Base-by-base conservation (phyloP, 2,113 vertebrate genomes). In the Columbina picui region DNA sequence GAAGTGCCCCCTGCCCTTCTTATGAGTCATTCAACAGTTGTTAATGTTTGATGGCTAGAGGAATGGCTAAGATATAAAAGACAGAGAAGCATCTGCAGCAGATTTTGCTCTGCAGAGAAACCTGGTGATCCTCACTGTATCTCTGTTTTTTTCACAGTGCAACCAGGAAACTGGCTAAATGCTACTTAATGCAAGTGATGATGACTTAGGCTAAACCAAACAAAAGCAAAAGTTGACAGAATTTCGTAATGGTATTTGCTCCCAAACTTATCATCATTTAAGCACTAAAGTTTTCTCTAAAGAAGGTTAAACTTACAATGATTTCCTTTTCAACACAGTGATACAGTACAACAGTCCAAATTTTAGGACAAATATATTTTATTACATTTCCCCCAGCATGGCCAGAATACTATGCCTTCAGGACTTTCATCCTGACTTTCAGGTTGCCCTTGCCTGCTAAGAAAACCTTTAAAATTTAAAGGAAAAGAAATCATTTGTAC, bases 381-480 rank as follows among this genome's bases (percentile, higher is more conserved):
- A 60, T 79, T 76, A 57, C 2, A 1, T 65, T 90, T 87, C 13
- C n/a, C 12, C 22, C 27, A 53, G 21, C 18, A 65, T 53, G 32
- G 7, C 47, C 53, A 83, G 61, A 78, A 45, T 36, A 76, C 7
- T 21, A 36, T 43, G 18, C 78, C 68, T 88, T 93, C 67, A 75
- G 55, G 71, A 89, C 36, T 77, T 86, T 69, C 52, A 53, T 36
- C 36, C 21, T 74, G 80, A 85, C 93, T 94, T 97, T 93, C 60
- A 90, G 80, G 36, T 79, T 97, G 74, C 70, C 90, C 83, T 96
- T 96, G 47, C 30, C 32, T 89, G 57, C 63, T 59, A 87, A 21
- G 26, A 30, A 90, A 96, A 90, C 70, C 38, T 93, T 95, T 63
- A 93, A 93, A 96, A 90, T 92, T 93, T 94, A 87, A 90, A 94